Conservation (phyloP, 2,113 vertebrate genomes). For the Phainopepla nitens region DNA sequence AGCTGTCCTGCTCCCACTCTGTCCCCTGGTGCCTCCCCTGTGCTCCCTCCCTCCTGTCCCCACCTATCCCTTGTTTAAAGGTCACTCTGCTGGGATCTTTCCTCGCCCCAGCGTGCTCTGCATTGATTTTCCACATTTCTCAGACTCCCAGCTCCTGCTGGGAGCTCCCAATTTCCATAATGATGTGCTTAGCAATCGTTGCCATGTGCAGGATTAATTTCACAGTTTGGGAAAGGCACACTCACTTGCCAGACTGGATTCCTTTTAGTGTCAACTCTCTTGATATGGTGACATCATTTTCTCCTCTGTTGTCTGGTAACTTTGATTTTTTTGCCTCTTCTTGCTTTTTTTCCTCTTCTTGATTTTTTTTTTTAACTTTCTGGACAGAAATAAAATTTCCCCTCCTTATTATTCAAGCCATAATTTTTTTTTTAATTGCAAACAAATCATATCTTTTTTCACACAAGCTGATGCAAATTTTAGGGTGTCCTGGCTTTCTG, state of each 20-base stretch:
- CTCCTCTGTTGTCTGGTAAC: not conserved
- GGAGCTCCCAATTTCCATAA: not conserved
- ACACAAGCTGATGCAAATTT: not conserved
- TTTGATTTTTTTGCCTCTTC: not conserved
- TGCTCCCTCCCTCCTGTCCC: not conserved
- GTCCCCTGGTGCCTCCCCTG: not conserved
- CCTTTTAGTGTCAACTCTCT: not conserved
- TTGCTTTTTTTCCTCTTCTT: not conserved
- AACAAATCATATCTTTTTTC: not conserved
- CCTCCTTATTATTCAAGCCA: not conserved
- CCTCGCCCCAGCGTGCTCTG: not conserved
- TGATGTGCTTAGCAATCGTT: not conserved
- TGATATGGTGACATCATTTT: not conserved
- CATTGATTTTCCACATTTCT: not conserved
- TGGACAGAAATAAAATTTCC: not conserved
- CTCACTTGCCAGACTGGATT: not conserved
- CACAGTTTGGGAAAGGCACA: not conserved
- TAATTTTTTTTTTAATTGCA: not conserved
- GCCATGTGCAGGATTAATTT: not conserved
- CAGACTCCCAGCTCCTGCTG: not conserved
- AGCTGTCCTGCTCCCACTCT: fast-evolving
- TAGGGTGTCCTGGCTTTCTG: not conserved
- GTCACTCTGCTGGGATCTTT: not conserved
- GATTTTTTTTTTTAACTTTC: not conserved
- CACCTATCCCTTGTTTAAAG: not conserved